A percentile compares a stretch with the other conserved stretches of the same genome.
These are phyloP conservation scores for Mnemiopsis leidyi DNA, from an alignment of 37 sponge, comb jelly and placozoan species.

Conservation along the genomic window DNA sequence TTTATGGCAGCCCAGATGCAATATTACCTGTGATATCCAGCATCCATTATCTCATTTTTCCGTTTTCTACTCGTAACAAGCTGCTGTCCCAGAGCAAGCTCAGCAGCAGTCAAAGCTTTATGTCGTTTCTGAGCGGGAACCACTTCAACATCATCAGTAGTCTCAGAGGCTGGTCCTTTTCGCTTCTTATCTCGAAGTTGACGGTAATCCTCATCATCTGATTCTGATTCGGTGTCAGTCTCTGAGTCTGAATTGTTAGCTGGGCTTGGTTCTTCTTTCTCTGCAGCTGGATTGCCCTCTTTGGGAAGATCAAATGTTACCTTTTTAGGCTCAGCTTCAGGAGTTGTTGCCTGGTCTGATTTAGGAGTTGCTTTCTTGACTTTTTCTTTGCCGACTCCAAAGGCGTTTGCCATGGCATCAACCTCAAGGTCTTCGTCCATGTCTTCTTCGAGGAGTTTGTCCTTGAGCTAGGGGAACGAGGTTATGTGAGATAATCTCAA, in stretches of 20 bases:
- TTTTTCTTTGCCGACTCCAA: slow-evolving; percentile 10
- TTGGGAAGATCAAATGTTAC: slow-evolving; percentile 27
- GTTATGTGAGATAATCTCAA: too few species aligned
- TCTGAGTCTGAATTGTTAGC: slow-evolving; percentile 34
- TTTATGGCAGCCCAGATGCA: slow-evolving; percentile 77
- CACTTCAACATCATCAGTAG: background rate
- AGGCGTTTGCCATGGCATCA: slow-evolving; percentile 31
- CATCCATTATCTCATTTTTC: slow-evolving; percentile 84
- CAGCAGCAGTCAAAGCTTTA: slow-evolving; percentile 69
- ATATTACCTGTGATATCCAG: slow-evolving; percentile 72
- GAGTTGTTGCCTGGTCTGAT: background rate
- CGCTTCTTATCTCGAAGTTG: slow-evolving; percentile 6
- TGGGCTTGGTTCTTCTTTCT: background rate
- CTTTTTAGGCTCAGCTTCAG: background rate
- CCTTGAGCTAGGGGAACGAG: too few species aligned
- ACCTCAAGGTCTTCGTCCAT: slow-evolving; percentile 26
- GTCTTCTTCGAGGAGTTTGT: slow-evolving; percentile 18
- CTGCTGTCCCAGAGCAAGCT: slow-evolving; percentile 83
- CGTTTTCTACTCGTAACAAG: slow-evolving; percentile 82
- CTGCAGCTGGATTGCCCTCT: slow-evolving; percentile 65
- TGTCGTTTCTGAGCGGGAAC: slow-evolving; percentile 68
- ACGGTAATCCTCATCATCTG: slow-evolving; percentile 59
- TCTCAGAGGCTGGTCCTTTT: background rate
- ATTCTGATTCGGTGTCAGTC: slow-evolving; percentile 4
- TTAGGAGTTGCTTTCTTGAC: background rate